Percentiles rank a stretch among this genome's conserved stretches.
phyloP scores from a whole-genome alignment of 2,888 invertebrate species.

The Villa cingulata region DNA sequence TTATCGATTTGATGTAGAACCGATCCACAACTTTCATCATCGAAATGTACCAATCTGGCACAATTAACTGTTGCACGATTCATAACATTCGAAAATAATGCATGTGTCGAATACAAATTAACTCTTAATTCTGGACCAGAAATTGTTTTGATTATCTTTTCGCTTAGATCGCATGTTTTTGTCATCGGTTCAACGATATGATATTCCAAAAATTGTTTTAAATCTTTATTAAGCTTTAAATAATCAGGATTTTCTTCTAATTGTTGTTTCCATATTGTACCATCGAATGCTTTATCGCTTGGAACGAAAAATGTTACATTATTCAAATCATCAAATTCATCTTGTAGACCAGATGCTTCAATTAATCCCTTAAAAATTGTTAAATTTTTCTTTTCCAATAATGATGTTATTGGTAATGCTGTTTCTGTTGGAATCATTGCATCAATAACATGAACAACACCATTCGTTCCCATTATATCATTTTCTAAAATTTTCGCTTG shows the following conservation, averaged over 20 bases:
- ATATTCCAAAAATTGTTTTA: slow-evolving; percentile 46
- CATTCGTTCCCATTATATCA: slow-evolving; percentile 56
- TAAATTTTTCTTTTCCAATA: slow-evolving; percentile 46
- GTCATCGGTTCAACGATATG: slow-evolving; percentile 46
- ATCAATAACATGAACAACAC: slow-evolving; percentile 57
- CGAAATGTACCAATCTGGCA: slow-evolving; percentile 45
- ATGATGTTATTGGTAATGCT: slow-evolving; percentile 30
- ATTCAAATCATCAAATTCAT: slow-evolving; percentile 42
- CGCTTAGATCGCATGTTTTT: slow-evolving; percentile 43
- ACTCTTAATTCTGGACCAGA: slow-evolving; percentile 41
- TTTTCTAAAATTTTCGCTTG: slow-evolving; percentile 42
- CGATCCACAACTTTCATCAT: slow-evolving; percentile 53
- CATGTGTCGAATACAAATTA: slow-evolving; percentile 46
- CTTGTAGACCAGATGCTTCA: slow-evolving; percentile 41
- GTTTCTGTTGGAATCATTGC: slow-evolving; percentile 50
- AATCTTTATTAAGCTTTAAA: slow-evolving; percentile 32
- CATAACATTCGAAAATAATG: slow-evolving; percentile 42
- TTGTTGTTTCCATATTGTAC: slow-evolving; percentile 30
- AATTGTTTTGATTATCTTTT: slow-evolving; percentile 39
- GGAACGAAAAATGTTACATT: slow-evolving; percentile 52
- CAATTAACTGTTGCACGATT: slow-evolving; percentile 54
- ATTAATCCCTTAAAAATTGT: slow-evolving; percentile 44
- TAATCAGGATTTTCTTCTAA: slow-evolving; percentile 30
- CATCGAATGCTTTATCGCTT: slow-evolving; percentile 47
- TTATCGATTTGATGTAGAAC: slow-evolving; percentile 51